These are phyloP conservation scores for Drosophila jambulina DNA, from an alignment of 1,140 invertebrate genomes.

Conservation along the genomic window DNA sequence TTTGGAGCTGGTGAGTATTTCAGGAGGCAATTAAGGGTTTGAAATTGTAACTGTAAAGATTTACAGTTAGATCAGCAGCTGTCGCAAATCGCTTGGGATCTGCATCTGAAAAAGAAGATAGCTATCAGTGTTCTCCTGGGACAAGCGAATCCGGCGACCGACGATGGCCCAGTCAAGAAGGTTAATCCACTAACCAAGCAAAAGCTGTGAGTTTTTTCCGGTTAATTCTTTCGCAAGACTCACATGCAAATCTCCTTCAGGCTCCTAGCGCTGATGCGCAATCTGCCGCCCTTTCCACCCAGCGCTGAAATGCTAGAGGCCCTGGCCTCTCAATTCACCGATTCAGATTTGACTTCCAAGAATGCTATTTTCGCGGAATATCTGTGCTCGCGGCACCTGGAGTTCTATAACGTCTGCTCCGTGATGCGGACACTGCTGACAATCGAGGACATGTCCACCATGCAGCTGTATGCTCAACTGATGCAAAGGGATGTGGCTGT, in stretches of 20 bases:
- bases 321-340: slow-evolving; percentile 30
- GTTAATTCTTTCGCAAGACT: neutral
- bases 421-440: slow-evolving; percentile 49
- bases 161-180: neutral
- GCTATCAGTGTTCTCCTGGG: neutral
- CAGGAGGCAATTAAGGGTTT: no score
- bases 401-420: slow-evolving; percentile 52
- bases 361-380: slow-evolving; percentile 37
- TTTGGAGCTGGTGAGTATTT: slow-evolving; percentile 20
- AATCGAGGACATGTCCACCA: slow-evolving; percentile 61
- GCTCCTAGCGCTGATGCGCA: slow-evolving; percentile 24
- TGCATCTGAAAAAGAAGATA: neutral
- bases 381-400: slow-evolving; percentile 18
- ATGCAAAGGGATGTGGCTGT: slow-evolving; percentile 39
- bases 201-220: slow-evolving; percentile 5
- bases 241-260: slow-evolving; percentile 20
- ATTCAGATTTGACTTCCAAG: slow-evolving; percentile 14
- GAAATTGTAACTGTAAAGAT: neutral
- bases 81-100: slow-evolving; percentile 1
- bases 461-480: slow-evolving; percentile 51
- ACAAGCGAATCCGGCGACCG: neutral
- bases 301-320: slow-evolving; percentile 43
- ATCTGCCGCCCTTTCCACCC: slow-evolving; percentile 47
- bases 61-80: slow-evolving; percentile 38
- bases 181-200: neutral